A percentile compares a stretch with the other conserved stretches of the same genome.
Conservation (phyloP, 2,888 invertebrate species). For the Acanthosepion esculentum region DNA sequence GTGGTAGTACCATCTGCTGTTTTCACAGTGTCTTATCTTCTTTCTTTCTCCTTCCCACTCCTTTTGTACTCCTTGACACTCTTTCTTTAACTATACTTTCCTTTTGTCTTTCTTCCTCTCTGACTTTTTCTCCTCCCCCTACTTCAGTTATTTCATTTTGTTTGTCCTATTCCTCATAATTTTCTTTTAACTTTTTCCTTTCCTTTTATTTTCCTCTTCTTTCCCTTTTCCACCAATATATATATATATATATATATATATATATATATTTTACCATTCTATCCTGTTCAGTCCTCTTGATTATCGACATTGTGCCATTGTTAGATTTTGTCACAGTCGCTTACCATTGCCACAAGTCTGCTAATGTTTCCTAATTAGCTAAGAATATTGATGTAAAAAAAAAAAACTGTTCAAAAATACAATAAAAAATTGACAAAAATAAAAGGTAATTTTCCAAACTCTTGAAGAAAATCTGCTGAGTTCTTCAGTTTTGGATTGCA, state of each 20-base stretch:
- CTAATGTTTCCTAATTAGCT: not conserved
- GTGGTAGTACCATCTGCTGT: not conserved
- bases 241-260: no score
- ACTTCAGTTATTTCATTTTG: not conserved
- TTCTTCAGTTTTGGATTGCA: no score
- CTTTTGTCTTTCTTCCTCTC: not conserved
- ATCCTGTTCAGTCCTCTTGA: not conserved
- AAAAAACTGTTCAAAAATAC: no score
- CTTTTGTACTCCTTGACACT: not conserved
- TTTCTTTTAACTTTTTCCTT: not conserved
- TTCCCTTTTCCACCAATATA: not conserved
- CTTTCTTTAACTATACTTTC: not conserved
- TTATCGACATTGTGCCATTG: not conserved
- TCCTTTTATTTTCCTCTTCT: not conserved
- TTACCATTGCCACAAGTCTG: not conserved
- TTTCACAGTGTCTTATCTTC: not conserved
- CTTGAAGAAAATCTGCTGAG: no score
- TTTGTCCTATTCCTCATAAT: not conserved
- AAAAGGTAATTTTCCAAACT: no score
- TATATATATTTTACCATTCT: no score
- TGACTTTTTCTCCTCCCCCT: not conserved
- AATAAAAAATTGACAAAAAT: no score
- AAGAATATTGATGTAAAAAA: no score
- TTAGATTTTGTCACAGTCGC: not conserved
- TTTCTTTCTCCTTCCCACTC: no score